phyloP scores from a whole-genome alignment of 2,888 invertebrate genomes.

The Cerastoderma edule region DNA sequence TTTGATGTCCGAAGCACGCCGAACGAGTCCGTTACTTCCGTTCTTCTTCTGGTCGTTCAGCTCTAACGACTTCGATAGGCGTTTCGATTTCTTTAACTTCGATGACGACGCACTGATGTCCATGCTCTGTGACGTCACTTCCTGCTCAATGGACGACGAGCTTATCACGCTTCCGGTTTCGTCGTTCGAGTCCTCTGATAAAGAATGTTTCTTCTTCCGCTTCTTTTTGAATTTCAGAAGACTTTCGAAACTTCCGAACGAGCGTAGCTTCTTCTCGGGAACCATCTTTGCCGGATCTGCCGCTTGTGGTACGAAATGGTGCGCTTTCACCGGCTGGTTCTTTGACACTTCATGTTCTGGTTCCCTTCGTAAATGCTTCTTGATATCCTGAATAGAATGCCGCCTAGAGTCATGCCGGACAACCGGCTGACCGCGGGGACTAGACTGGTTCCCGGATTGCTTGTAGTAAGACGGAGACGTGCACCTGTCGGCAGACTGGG shows the following conservation, averaged over 20 bases:
- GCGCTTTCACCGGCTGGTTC: conserved; percentile 64
- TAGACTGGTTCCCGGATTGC: conserved; percentile 34
- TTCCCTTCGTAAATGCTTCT: conserved; percentile 59
- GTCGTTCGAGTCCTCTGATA: conserved; percentile 50
- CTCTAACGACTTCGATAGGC: conserved; percentile 63
- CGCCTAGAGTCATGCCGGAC: conserved; percentile 44
- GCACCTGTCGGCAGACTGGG: background rate
- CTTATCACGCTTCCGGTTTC: conserved; percentile 46
- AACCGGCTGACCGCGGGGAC: conserved; percentile 37
- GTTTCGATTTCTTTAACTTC: conserved; percentile 54
- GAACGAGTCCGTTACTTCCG: conserved; percentile 60
- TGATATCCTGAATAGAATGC: conserved; percentile 68
- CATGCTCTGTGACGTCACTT: conserved; percentile 55
- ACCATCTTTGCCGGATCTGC: conserved; percentile 26
- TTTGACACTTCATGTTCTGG: conserved; percentile 57
- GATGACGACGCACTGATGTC: conserved; percentile 62
- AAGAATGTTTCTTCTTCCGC: conserved; percentile 52
- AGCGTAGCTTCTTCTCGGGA: conserved; percentile 60
- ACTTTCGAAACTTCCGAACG: conserved; percentile 71
- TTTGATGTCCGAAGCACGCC: conserved; percentile 73
- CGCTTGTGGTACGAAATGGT: conserved; percentile 59
- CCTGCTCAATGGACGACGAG: conserved; percentile 42
- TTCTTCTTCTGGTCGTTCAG: conserved; percentile 51
- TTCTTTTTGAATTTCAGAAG: conserved; percentile 65
- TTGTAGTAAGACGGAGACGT: conserved; percentile 1